phyloP scores from a whole-genome alignment of 2,888 invertebrate genomes.

The Aphodius granarius region DNA sequence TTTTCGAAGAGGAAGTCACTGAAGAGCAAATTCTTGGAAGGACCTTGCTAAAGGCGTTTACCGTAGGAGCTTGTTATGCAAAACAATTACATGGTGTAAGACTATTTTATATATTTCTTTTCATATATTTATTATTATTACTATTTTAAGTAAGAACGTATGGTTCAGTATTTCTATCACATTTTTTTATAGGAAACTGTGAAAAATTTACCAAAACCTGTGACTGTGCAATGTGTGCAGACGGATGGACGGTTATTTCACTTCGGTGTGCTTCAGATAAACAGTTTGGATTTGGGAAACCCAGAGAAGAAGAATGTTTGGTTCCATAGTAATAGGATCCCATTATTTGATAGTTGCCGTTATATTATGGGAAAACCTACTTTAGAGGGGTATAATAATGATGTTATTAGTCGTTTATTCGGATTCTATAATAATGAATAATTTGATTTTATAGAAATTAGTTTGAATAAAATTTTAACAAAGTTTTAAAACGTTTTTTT shows the following conservation, averaged over 20 bases:
- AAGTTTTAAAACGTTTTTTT: slow-evolving; percentile 1
- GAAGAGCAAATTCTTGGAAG: slow-evolving; percentile 69
- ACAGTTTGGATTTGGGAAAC: slow-evolving; percentile 70
- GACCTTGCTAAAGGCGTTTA: slow-evolving; percentile 73
- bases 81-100: slow-evolving; percentile 73
- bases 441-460: slow-evolving; percentile 29
- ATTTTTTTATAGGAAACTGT: slow-evolving; percentile 57
- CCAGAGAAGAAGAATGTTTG: slow-evolving; percentile 73
- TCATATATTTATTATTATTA: background rate
- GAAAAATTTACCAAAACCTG: slow-evolving; percentile 71
- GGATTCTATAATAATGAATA: slow-evolving; percentile 76
- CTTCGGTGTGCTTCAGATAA: slow-evolving; percentile 83
- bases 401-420: slow-evolving; percentile 75
- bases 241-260: slow-evolving; percentile 77
- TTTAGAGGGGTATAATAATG: slow-evolving; percentile 75
- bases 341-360: slow-evolving; percentile 66
- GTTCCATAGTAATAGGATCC: slow-evolving; percentile 69
- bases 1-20: slow-evolving; percentile 69
- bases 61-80: slow-evolving; percentile 76
- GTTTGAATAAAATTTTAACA: slow-evolving; percentile 9
- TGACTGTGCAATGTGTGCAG: slow-evolving; percentile 81
- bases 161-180: background rate
- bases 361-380: slow-evolving; percentile 68
- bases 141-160: too few relatives aligned
- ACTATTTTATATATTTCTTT: slow-evolving; percentile 19